Conservation (phyloP, 2,113 vertebrate genomes). For the Vanacampus margaritifer region DNA sequence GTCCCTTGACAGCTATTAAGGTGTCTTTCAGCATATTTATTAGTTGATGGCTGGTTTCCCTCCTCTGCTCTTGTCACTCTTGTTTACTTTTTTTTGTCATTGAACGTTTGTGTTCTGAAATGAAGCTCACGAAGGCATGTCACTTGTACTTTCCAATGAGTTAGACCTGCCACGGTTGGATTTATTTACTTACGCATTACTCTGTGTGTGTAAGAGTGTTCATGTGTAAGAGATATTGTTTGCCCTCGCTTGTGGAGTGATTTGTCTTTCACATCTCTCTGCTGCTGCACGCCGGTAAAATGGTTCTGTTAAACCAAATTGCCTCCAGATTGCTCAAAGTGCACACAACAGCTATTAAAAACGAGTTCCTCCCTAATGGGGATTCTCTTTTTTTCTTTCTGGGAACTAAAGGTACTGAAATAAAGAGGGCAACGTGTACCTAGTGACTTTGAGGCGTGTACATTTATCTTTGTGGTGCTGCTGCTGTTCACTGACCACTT, state of each 20-base stretch:
- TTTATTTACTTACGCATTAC: slow-evolving; percentile 53
- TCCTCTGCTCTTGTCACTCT: slow-evolving; percentile 33
- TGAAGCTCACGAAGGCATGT: slow-evolving; percentile 27
- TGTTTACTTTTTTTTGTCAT: slow-evolving; percentile 39
- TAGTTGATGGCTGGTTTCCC: slow-evolving; percentile 35
- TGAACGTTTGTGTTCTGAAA: slow-evolving; percentile 32
- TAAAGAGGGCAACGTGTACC: slow-evolving; percentile 49
- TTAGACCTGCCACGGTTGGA: slow-evolving; percentile 45
- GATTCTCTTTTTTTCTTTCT: slow-evolving; percentile 13
- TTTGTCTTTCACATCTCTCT: slow-evolving; percentile 64
- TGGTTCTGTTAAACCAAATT: slow-evolving; percentile 67
- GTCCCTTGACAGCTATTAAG: slow-evolving; percentile 38
- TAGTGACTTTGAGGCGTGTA: slow-evolving; percentile 16
- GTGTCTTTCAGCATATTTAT: slow-evolving; percentile 36
- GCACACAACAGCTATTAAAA: slow-evolving; percentile 48
- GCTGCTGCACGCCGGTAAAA: slow-evolving; percentile 50
- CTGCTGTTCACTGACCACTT: slow-evolving; percentile 35
- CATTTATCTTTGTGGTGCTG: slow-evolving; percentile 2
- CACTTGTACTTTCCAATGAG: slow-evolving; percentile 35
- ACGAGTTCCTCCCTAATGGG: slow-evolving; percentile 44
- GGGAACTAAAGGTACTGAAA: slow-evolving; percentile 36
- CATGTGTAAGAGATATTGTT: slow-evolving; percentile 47
- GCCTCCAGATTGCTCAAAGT: slow-evolving; percentile 50
- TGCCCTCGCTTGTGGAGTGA: slow-evolving; percentile 63
- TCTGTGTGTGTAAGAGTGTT: slow-evolving; percentile 7